Evolutionary conservation across 2,113 vertebrate species (phyloP).

Genomic region (Hydropotes inermis): DNA sequence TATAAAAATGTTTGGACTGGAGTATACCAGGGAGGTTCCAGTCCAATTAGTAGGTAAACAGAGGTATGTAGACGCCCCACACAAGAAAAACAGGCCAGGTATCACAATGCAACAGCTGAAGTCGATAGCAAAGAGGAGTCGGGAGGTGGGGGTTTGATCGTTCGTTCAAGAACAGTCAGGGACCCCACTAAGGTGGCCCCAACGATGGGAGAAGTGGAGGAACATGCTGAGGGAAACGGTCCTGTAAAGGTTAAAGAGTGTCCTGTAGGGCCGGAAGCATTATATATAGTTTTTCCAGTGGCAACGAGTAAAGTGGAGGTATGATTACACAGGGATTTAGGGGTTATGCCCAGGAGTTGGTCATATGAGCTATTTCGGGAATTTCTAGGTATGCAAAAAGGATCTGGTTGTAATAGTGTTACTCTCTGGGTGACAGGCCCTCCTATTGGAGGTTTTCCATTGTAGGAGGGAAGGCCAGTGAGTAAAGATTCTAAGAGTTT

Average conservation of each 20-base stretch:
- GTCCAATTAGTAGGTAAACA: not conserved
- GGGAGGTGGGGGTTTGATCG: fast-evolving
- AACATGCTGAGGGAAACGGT: not conserved
- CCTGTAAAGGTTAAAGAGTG: not conserved
- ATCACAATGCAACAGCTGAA: not conserved
- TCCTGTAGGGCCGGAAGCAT: not conserved
- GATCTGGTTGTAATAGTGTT: not conserved
- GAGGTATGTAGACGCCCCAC: not conserved
- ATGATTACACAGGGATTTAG: not conserved
- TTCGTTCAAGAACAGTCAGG: not conserved
- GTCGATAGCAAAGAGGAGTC: not conserved
- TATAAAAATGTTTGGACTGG: not conserved
- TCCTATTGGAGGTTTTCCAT: not conserved
- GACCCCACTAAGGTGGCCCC: not conserved
- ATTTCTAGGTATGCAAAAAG: not conserved
- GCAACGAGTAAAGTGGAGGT: not conserved
- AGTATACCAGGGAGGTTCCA: not conserved
- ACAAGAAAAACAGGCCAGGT: not conserved
- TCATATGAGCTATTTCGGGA: not conserved
- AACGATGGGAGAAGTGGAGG: not conserved
- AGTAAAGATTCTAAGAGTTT: not conserved
- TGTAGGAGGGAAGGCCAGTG: not conserved
- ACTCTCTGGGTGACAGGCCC: not conserved
- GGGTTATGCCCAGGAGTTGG: not conserved
- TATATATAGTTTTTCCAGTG: not conserved